phyloP scores from a whole-genome alignment of 2,888 invertebrate species.

The Amphipoea oculea region DNA sequence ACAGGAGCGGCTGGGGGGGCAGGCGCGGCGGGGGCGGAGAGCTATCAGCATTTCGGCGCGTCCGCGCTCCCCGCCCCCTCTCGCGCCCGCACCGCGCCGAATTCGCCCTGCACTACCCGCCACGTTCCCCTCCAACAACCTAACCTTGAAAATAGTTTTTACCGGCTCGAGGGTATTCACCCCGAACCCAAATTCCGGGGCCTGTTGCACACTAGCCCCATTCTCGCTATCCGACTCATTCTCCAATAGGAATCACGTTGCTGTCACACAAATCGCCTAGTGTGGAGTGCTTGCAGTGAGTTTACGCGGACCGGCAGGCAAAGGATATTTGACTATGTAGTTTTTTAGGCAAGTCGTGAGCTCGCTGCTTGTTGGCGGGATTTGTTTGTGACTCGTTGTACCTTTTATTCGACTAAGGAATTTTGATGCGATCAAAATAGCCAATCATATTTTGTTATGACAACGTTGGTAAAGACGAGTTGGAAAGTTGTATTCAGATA shows the following conservation, averaged over 20 bases:
- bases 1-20: slow-evolving; percentile 68
- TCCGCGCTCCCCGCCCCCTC: slow-evolving; percentile 77
- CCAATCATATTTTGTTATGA: slow-evolving; percentile 70
- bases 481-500: slow-evolving; percentile 20
- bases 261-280: slow-evolving; percentile 71
- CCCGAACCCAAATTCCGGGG: slow-evolving; percentile 89
- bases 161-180: slow-evolving; percentile 90
- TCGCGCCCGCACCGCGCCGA: slow-evolving; percentile 78
- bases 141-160: slow-evolving; percentile 91
- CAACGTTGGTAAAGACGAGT: slow-evolving; percentile 42
- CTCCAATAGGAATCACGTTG: slow-evolving; percentile 79
- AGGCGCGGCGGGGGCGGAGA: slow-evolving; percentile 75
- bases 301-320: slow-evolving; percentile 83
- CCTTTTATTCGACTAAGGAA: slow-evolving; percentile 76
- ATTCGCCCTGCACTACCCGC: slow-evolving; percentile 87
- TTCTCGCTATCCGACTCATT: slow-evolving; percentile 71
- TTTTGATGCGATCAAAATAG: slow-evolving; percentile 80
- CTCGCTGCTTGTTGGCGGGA: slow-evolving; percentile 79
- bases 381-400: slow-evolving; percentile 83
- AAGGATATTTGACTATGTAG: slow-evolving; percentile 89
- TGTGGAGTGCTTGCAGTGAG: slow-evolving; percentile 77
- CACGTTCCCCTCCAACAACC: slow-evolving; percentile 87
- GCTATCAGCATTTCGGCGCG: slow-evolving; percentile 90
- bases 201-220: slow-evolving; percentile 83
- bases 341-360: slow-evolving; percentile 87